A percentile compares a stretch with the other conserved stretches of the same genome.
These are phyloP conservation scores for Mus musculus DNA, from an alignment of 2,113 vertebrate species.

Conservation along the genomic window DNA sequence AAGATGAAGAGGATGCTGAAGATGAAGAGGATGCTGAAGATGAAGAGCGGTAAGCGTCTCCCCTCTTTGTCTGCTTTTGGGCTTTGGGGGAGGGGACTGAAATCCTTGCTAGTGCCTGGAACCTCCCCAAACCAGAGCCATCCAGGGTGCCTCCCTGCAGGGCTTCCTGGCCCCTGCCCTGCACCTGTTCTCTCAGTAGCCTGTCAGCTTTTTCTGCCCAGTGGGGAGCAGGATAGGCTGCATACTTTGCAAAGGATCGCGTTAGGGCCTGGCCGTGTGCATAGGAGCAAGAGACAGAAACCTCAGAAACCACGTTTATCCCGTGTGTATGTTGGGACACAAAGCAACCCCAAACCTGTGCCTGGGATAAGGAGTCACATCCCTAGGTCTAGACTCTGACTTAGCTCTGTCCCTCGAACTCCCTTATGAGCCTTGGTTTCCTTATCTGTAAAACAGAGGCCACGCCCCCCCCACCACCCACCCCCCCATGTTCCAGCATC, in stretches of 20 bases:
- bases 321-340: neutral
- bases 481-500: neutral
- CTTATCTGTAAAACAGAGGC: neutral
- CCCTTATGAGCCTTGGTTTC: neutral
- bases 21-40: too few relatives aligned
- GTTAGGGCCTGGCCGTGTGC: rapidly evolving
- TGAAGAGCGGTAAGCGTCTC: too few relatives aligned
- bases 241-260: neutral
- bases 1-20: too few relatives aligned
- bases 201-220: neutral
- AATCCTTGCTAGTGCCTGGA: neutral
- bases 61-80: neutral
- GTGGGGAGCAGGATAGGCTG: neutral
- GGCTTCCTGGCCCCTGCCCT: neutral
- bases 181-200: neutral
- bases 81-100: neutral
- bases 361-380: neutral
- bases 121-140: neutral
- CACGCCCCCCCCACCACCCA: too few relatives aligned
- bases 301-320: too few relatives aligned
- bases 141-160: rapidly evolving
- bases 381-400: neutral
- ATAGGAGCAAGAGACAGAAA: neutral
- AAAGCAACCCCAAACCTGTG: neutral
- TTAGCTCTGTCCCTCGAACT: too few relatives aligned